phyloP scores from a whole-genome alignment of 2,113 vertebrate species.

The Thalassoma bifasciatum region DNA sequence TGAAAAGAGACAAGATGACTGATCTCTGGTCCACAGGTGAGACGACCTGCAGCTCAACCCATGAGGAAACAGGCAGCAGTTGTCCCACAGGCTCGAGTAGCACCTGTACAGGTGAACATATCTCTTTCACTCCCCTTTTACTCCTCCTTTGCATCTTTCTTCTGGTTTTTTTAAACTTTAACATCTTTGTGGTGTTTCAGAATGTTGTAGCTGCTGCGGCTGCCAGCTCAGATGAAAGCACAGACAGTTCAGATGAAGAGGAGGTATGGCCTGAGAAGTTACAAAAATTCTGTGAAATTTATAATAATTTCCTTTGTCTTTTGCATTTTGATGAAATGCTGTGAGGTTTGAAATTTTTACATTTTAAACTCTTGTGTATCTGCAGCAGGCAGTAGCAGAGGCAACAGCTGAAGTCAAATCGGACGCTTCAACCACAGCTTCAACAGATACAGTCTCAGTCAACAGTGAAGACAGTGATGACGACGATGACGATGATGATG shows the following conservation, averaged over 20 bases:
- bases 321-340: neutral
- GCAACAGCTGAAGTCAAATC: conserved; percentile 27
- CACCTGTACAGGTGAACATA: conserved; percentile 67
- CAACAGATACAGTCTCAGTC: conserved; percentile 52
- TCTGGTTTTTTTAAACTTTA: neutral
- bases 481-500: conserved; percentile 42
- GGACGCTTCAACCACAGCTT: conserved; percentile 25
- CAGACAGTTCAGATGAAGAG: conserved; percentile 70
- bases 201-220: conserved; percentile 23
- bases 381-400: conserved; percentile 25
- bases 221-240: conserved; percentile 73
- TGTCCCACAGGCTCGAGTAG: conserved; percentile 22
- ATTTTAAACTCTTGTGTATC: neutral
- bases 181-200: conserved; percentile 54
- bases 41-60: conserved; percentile 38
- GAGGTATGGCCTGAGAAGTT: conserved; percentile 59
- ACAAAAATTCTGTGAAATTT: neutral
- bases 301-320: neutral
- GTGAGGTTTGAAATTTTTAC: neutral
- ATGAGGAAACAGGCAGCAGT: conserved; percentile 27
- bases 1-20: neutral
- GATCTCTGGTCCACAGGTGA: conserved; percentile 52
- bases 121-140: neutral
- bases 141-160: neutral
- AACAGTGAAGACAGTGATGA: conserved; percentile 61